Evolutionary conservation across 2,113 vertebrate species (phyloP).

Genomic region (Zosterops hypoxanthus): DNA sequence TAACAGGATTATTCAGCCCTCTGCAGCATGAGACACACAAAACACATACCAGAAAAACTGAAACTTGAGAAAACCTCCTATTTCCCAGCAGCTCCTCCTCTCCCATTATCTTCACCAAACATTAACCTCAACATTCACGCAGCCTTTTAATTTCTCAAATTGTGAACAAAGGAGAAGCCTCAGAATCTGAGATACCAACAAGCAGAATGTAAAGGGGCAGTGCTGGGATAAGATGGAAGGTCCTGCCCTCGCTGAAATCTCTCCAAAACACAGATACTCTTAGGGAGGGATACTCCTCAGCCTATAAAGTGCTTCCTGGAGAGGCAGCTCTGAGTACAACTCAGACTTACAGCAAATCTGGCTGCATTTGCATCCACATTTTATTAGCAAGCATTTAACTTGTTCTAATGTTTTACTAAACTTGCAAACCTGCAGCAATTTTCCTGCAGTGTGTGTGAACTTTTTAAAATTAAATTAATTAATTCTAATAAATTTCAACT

Average conservation of each 20-base stretch:
- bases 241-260: not conserved
- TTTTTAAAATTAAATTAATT: not conserved
- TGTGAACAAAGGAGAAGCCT: not conserved
- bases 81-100: not conserved
- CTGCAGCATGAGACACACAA: not conserved
- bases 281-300: not conserved
- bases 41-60: not conserved
- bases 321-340: not conserved
- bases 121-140: not conserved
- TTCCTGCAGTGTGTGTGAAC: not conserved
- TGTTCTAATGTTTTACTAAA: not conserved
- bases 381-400: not conserved
- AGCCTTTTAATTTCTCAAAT: not conserved
- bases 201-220: not conserved
- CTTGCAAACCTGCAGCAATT: not conserved
- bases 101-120: not conserved
- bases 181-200: not conserved
- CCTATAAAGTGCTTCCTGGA: not conserved
- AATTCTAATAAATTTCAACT: too few relatives aligned
- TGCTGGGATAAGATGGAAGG: not conserved
- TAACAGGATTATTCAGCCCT: not conserved
- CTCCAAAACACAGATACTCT: not conserved
- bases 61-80: not conserved
- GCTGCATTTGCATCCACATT: not conserved
- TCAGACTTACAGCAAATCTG: not conserved